These are phyloP conservation scores for Andrena cerasifolii DNA, from an alignment of 1,140 invertebrate genomes.

Conservation along the genomic window DNA sequence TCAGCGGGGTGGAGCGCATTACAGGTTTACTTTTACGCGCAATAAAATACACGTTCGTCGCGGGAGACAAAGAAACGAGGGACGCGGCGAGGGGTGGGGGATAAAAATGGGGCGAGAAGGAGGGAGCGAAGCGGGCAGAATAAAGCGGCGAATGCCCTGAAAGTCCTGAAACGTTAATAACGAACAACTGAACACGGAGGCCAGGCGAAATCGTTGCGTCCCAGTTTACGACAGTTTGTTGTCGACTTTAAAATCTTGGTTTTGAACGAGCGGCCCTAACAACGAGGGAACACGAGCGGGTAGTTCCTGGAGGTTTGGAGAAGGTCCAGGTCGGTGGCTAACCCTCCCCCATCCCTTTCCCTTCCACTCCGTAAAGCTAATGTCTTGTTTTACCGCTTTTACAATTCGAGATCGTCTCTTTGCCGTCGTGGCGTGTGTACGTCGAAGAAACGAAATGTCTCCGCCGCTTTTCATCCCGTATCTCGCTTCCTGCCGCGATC, in stretches of 20 bases:
- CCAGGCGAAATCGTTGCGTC: conserved; percentile 37
- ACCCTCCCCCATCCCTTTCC: conserved; percentile 15
- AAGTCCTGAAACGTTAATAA: conserved; percentile 54
- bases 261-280: conserved; percentile 23
- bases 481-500: background rate
- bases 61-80: background rate
- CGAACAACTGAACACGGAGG: conserved; percentile 30
- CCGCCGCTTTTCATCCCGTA: background rate
- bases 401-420: conserved; percentile 22
- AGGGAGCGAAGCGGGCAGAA: background rate
- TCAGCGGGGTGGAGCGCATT: background rate
- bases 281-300: conserved; percentile 10
- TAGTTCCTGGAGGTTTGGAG: conserved; percentile 59
- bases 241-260: conserved; percentile 56
- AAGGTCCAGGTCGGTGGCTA: conserved; percentile 46
- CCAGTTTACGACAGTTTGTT: conserved; percentile 55
- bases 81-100: background rate
- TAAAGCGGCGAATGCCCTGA: background rate
- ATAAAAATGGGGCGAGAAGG: background rate
- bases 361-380: conserved; percentile 68
- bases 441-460: conserved; percentile 6
- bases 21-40: conserved; percentile 19
- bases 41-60: conserved; percentile 8
- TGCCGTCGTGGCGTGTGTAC: background rate
- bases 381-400: conserved; percentile 62